These are phyloP conservation scores for Gavia stellata DNA, from an alignment of 2,113 vertebrate genomes.

Conservation along the genomic window DNA sequence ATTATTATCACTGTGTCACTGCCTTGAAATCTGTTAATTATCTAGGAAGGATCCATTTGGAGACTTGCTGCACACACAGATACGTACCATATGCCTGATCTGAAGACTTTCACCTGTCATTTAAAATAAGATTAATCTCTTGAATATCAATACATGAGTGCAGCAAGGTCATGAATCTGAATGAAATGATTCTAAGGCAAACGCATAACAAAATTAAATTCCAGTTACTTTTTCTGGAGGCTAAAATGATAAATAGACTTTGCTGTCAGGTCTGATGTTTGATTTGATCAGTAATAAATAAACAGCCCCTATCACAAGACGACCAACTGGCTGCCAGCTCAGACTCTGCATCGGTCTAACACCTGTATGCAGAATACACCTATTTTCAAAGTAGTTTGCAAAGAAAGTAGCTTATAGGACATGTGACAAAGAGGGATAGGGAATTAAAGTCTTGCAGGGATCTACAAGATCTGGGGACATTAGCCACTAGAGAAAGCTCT, in stretches of 20 bases:
- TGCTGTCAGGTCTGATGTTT: background rate
- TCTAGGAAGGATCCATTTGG: constrained; percentile 8
- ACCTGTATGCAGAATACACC: background rate
- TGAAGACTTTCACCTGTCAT: constrained; percentile 18
- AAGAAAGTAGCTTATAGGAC: background rate
- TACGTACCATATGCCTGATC: background rate
- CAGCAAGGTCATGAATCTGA: background rate
- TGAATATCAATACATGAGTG: constrained; percentile 1
- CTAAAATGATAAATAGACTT: constrained; percentile 1
- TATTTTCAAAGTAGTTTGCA: background rate
- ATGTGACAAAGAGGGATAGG: background rate
- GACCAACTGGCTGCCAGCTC: background rate
- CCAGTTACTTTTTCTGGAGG: background rate
- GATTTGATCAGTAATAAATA: background rate
- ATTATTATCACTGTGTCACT: constrained; percentile 16
- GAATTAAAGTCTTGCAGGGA: background rate
- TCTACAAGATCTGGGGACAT: background rate
- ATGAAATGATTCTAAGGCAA: constrained; percentile 3
- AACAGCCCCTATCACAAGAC: background rate
- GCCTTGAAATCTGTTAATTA: constrained; percentile 37
- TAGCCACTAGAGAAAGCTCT: background rate
- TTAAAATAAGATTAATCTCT: constrained; percentile 21
- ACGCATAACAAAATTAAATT: background rate
- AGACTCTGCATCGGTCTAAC: background rate
- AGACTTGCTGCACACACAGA: background rate